A percentile compares a stretch with the other conserved stretches of the same genome.
Conservation (phyloP, 2,888 invertebrate genomes). For the Camponotus fellah region DNA sequence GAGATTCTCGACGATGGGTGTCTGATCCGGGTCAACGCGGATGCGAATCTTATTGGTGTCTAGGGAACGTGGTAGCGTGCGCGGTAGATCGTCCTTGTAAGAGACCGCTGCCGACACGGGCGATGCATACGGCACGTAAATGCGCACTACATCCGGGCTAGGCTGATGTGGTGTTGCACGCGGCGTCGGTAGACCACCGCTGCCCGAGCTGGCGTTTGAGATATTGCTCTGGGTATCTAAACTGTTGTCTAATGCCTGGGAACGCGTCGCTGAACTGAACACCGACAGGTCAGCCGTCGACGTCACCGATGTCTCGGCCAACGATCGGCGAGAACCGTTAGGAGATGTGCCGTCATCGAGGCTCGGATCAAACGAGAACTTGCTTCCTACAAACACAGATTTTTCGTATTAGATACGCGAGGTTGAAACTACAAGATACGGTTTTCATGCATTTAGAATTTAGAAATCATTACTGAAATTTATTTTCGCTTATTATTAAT, state of each 20-base stretch:
- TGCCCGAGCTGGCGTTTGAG: slow-evolving; percentile 90
- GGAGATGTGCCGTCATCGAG: slow-evolving; percentile 91
- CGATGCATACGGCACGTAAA: slow-evolving; percentile 92
- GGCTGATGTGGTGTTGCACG: slow-evolving; percentile 90
- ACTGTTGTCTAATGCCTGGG: slow-evolving; percentile 92
- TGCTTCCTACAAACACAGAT: slow-evolving; percentile 86
- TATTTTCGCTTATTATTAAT: background rate
- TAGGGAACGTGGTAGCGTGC: slow-evolving; percentile 87
- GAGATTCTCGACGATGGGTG: slow-evolving; percentile 87
- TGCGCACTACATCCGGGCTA: slow-evolving; percentile 91
- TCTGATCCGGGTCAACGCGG: slow-evolving; percentile 90
- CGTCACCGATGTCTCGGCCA: slow-evolving; percentile 94
- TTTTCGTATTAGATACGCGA: background rate
- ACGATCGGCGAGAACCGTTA: slow-evolving; percentile 91
- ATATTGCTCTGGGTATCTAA: slow-evolving; percentile 92
- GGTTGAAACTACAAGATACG: background rate
- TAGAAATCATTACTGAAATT: background rate
- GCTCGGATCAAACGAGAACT: slow-evolving; percentile 89
- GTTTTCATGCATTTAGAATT: background rate
- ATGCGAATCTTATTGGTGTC: slow-evolving; percentile 92
- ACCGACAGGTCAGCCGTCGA: slow-evolving; percentile 94
- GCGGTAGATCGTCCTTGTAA: slow-evolving; percentile 87
- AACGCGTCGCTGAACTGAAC: slow-evolving; percentile 91
- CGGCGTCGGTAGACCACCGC: slow-evolving; percentile 89
- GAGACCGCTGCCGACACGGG: slow-evolving; percentile 87